Evolutionary conservation across 2,888 invertebrate species (phyloP).

Genomic region (Sthenelais limicola): DNA sequence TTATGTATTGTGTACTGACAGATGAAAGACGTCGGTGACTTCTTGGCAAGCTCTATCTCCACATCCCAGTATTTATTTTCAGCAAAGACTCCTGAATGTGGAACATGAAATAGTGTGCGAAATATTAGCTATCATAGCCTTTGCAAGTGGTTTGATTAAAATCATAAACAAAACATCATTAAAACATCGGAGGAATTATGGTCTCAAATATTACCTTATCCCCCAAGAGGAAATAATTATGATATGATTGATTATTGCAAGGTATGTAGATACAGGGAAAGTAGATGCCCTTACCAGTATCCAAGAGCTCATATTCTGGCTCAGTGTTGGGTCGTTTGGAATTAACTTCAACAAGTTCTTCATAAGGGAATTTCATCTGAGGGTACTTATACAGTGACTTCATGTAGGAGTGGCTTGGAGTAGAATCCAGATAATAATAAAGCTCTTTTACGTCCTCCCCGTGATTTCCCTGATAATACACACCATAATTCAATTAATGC

Average conservation of each 20-base stretch:
- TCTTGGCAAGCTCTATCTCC: constrained; percentile 68
- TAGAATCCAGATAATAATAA: constrained; percentile 70
- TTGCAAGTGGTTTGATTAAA: background rate
- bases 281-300: constrained; percentile 63
- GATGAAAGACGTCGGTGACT: constrained; percentile 65
- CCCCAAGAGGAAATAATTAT: too few species aligned
- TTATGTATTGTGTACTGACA: constrained; percentile 67
- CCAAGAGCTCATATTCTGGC: constrained; percentile 69
- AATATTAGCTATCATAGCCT: background rate
- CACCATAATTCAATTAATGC: too few species aligned
- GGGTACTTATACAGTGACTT: constrained; percentile 71
- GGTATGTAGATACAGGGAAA: too few species aligned
- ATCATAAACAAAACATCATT: background rate
- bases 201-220: too few species aligned
- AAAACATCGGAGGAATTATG: background rate
- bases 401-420: constrained; percentile 71
- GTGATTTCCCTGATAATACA: constrained; percentile 71
- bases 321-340: constrained; percentile 54
- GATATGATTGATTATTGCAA: too few species aligned
- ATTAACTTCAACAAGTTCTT: constrained; percentile 60
- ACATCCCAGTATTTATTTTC: constrained; percentile 69
- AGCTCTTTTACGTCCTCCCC: constrained; percentile 73
- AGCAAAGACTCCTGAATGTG: constrained; percentile 63
- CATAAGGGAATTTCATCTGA: constrained; percentile 67
- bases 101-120: background rate